A percentile compares a stretch with the other conserved stretches of the same genome.
phyloP scores from a whole-genome alignment of 2,888 invertebrate genomes.

The Orchesella flavescens region DNA sequence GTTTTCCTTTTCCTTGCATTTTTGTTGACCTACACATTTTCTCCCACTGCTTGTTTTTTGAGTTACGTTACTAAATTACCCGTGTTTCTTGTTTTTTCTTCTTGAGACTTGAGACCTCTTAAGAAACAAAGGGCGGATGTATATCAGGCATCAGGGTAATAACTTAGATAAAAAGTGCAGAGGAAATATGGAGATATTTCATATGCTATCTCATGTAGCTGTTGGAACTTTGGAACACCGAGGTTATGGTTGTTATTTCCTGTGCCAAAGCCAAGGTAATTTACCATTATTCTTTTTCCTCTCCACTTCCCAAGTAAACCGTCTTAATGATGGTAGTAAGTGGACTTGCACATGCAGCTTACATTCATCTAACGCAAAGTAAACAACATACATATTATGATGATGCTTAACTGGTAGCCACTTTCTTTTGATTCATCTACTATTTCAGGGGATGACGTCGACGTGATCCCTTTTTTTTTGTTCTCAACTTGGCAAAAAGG shows the following conservation, averaged over 20 bases:
- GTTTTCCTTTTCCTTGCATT: no score
- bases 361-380: background rate
- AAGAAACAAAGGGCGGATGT: conserved; percentile 3
- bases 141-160: background rate
- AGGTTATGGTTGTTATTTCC: conserved; percentile 36
- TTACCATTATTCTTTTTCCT: conserved; percentile 14
- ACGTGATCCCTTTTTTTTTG: background rate
- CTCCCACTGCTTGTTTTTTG: no score
- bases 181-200: background rate
- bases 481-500: conserved; percentile 5
- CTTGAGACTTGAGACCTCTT: background rate
- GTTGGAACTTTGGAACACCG: background rate
- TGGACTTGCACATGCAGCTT: background rate
- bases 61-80: no score
- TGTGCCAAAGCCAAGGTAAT: conserved; percentile 34
- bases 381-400: no score
- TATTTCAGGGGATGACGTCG: background rate
- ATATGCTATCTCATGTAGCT: background rate
- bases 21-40: no score
- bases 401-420: background rate
- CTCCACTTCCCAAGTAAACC: background rate
- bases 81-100: background rate
- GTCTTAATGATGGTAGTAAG: background rate
- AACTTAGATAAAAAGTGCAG: background rate
- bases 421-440: conserved; percentile 26